phyloP scores from a whole-genome alignment of 1,140 invertebrate genomes.

The Musca vetustissima region DNA sequence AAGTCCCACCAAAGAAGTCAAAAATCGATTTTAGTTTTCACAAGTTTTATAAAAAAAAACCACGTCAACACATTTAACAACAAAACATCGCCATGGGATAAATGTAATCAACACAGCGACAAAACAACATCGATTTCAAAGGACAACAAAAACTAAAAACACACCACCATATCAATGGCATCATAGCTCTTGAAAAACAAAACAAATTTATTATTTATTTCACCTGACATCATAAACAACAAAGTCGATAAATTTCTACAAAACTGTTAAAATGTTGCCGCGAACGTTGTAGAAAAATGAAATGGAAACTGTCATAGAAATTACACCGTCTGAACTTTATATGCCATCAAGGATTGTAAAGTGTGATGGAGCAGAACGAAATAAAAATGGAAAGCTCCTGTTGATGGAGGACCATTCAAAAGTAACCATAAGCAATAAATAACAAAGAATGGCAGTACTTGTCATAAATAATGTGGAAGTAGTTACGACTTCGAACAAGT shows the following conservation, averaged over 20 bases:
- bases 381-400: background rate
- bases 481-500: no score
- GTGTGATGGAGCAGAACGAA: no score
- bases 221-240: constrained; percentile 52
- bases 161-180: no score
- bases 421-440: background rate
- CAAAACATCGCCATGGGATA: constrained; percentile 10
- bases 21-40: no score
- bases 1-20: no score
- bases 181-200: constrained; percentile 30
- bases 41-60: no score
- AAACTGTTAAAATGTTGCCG: constrained; percentile 8
- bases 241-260: constrained; percentile 52
- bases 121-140: no score
- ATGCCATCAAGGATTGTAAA: no score
- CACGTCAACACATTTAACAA: background rate
- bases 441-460: no score
- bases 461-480: no score
- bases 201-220: constrained; percentile 57
- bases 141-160: no score
- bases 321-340: background rate
- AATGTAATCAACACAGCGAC: no score
- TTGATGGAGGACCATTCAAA: constrained; percentile 6
- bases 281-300: background rate
- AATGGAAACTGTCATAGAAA: constrained; percentile 3